Percentiles rank a stretch among this genome's conserved stretches.
Conservation (phyloP, 2,113 vertebrate species). For the Myxocyprinus asiaticus region DNA sequence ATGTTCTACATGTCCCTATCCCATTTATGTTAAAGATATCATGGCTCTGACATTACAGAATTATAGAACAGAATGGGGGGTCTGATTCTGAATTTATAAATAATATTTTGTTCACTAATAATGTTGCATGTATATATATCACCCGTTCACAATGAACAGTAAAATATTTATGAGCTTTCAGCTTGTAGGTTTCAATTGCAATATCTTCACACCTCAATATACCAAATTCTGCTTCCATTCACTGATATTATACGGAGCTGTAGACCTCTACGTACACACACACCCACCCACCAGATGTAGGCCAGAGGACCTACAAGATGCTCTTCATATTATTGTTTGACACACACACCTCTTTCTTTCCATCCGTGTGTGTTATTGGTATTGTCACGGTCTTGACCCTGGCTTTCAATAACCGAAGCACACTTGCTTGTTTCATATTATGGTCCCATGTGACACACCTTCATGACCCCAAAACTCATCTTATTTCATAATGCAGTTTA, state of each 20-base stretch:
- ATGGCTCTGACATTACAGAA: too few relatives aligned
- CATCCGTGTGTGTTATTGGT: conserved; percentile 13
- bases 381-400: conserved; percentile 38
- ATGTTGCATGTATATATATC: too few relatives aligned
- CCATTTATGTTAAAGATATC: too few relatives aligned
- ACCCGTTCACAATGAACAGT: too few relatives aligned
- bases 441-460: conserved; percentile 19
- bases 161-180: too few relatives aligned
- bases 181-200: too few relatives aligned
- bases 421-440: conserved; percentile 32
- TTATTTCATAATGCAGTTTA: conserved; percentile 41
- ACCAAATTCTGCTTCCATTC: neutral
- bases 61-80: too few relatives aligned
- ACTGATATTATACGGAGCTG: neutral
- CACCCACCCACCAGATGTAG: neutral
- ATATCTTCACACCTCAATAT: neutral
- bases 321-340: neutral
- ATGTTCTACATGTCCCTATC: too few relatives aligned
- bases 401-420: conserved; percentile 31
- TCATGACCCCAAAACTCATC: conserved; percentile 39
- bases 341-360: neutral
- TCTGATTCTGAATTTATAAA: too few relatives aligned
- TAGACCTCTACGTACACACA: too few relatives aligned
- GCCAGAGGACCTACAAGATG: neutral
- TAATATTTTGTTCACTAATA: too few relatives aligned